phyloP scores from a whole-genome alignment of 2,113 vertebrate species.

The Tylochromis polylepis region DNA sequence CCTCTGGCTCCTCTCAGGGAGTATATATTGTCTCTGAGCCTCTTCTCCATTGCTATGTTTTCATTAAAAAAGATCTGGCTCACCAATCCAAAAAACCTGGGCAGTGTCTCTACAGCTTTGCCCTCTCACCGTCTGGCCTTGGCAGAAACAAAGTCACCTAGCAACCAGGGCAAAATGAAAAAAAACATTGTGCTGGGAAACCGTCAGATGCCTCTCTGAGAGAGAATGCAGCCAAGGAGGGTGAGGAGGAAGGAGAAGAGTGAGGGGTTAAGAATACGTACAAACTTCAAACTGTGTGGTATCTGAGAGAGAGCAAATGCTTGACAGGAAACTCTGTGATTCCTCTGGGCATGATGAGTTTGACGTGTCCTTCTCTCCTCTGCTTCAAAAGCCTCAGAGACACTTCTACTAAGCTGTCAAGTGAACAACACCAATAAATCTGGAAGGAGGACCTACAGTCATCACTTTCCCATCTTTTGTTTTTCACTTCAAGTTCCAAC shows the following conservation, averaged over 20 bases:
- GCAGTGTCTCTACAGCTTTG: slow-evolving; percentile 24
- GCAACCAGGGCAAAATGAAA: slow-evolving; percentile 60
- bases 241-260: slow-evolving; percentile 1
- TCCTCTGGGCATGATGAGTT: slow-evolving; percentile 34
- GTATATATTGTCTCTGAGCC: slow-evolving; percentile 51
- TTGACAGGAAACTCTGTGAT: slow-evolving; percentile 18
- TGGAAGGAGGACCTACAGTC: background rate
- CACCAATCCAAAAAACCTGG: slow-evolving; percentile 18
- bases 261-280: slow-evolving; percentile 5
- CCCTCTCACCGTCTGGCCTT: slow-evolving; percentile 47
- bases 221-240: background rate
- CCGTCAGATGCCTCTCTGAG: slow-evolving; percentile 3
- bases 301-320: background rate
- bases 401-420: slow-evolving; percentile 8
- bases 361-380: slow-evolving; percentile 11
- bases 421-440: slow-evolving; percentile 19
- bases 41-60: slow-evolving; percentile 56
- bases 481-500: slow-evolving; percentile 1
- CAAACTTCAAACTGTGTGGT: slow-evolving; percentile 22
- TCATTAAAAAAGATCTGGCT: slow-evolving; percentile 64
- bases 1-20: slow-evolving; percentile 28
- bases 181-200: slow-evolving; percentile 21
- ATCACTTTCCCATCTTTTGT: background rate
- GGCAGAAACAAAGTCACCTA: slow-evolving; percentile 63
- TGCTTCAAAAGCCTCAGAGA: slow-evolving; percentile 26